Conservation (phyloP, 2,888 invertebrate species). For the Andrena trimmerana region DNA sequence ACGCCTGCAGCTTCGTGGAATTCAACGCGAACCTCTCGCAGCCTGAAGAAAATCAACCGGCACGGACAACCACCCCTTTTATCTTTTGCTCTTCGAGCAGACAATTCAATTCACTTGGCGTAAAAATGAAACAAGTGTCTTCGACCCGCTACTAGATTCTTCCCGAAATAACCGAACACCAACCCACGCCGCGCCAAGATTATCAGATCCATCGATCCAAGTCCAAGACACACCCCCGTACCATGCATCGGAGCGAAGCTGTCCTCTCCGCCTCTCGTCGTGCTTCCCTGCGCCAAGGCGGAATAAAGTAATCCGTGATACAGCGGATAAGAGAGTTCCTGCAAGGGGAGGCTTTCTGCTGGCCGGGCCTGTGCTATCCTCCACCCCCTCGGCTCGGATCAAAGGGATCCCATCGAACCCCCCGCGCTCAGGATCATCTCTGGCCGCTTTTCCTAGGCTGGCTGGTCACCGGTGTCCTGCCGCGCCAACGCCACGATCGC, state of each 20-base stretch:
- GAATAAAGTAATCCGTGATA: conserved; percentile 24
- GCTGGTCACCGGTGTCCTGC: neutral
- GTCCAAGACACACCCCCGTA: too few relatives aligned
- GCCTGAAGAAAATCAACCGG: too few relatives aligned
- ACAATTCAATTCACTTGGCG: too few relatives aligned
- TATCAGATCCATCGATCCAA: too few relatives aligned
- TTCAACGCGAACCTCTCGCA: too few relatives aligned
- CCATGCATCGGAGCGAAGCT: neutral
- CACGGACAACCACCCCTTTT: too few relatives aligned
- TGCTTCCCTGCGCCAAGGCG: neutral
- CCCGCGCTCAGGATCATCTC: neutral
- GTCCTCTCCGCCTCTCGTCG: neutral
- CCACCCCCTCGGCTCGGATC: conserved; percentile 9
- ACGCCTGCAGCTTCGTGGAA: neutral
- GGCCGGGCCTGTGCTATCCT: neutral
- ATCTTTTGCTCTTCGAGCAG: too few relatives aligned
- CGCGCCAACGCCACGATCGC: neutral
- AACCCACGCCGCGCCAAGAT: too few relatives aligned
- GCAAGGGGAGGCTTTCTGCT: neutral
- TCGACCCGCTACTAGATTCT: too few relatives aligned
- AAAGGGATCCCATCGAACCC: conserved; percentile 15
- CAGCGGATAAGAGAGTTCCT: conserved; percentile 13
- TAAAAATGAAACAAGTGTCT: too few relatives aligned
- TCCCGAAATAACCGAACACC: too few relatives aligned
- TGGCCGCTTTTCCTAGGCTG: neutral